Evolutionary conservation across 2,113 vertebrate species (phyloP), one percentile per base, ranked within the genome.

Genomic region (Himantopus leucocephalus): DNA sequence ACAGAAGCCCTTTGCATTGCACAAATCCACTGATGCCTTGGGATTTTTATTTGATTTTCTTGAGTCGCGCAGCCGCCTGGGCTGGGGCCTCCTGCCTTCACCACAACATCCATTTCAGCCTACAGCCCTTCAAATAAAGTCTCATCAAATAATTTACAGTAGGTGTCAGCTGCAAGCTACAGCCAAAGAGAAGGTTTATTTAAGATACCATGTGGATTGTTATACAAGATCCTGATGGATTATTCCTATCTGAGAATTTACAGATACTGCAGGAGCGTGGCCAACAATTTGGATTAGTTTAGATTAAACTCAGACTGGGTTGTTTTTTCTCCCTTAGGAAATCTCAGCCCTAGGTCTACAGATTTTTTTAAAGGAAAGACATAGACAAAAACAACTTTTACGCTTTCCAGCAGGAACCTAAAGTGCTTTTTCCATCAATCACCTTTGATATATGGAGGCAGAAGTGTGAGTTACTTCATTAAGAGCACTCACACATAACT

Each of bases 391-490:
- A 48, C 91, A 92, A 94, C 79, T 92, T 94, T 45, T 73, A 76
- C 4, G 3, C 68, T 95, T 97, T 97, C 58, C 92, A 87, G 90
- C 91, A 91, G 79, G 55, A 52, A 94, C 93, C 85, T 91, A 74
- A 87, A 95, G 93, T 94, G 92, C 60, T 96, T 96, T 94, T 96
- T 66, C 80, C 85, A 97, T 98, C 97, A 97, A 53, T 98, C 96
- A 97, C 72, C 89, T 77, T 91, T 97, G 96, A 95, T 96, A 88
- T 78, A 97, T 66, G 43, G 71, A 94, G 96, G 94, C 90, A 97
- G 94, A 97, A 97, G 92, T 76, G 56, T 71, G 96, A 97, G 92
- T 96, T 97, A 94, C 95, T 98, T 98, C 97, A 97, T 98, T 97
- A 97, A 97, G 96, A 97, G 87, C 94, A 92, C 94, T 98, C 96